These are phyloP conservation scores for Lophius americanus DNA, from an alignment of 2,797 vertebrate species.

Conservation along the genomic window DNA sequence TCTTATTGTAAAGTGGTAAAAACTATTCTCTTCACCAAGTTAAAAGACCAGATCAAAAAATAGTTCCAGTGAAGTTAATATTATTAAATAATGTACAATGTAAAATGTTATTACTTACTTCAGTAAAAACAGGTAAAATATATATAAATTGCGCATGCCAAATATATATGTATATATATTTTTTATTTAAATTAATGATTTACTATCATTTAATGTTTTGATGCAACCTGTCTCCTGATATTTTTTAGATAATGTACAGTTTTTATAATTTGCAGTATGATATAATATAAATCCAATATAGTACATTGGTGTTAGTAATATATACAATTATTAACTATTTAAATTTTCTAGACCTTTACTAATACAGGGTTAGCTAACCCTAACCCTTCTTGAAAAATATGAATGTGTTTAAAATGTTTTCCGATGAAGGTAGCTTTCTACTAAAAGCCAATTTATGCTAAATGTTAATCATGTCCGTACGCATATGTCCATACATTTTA, in stretches of 20 bases:
- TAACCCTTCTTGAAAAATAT: not conserved
- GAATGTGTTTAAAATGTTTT: constrained; percentile 5
- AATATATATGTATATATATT: too few species aligned
- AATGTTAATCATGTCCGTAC: too few species aligned
- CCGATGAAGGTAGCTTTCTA: constrained; percentile 8
- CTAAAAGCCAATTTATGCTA: not conserved
- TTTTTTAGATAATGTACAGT: too few species aligned
- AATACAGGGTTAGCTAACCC: not conserved
- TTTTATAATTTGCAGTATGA: too few species aligned
- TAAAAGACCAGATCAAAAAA: not conserved
- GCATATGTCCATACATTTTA: too few species aligned
- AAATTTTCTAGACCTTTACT: not conserved
- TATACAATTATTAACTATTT: not conserved
- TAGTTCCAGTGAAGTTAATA: not conserved
- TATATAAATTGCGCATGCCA: too few species aligned
- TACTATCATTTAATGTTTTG: too few species aligned
- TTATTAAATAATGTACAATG: not conserved
- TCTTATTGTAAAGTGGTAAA: not conserved
- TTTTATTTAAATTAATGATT: too few species aligned
- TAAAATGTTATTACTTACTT: too few species aligned
- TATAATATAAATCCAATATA: too few species aligned
- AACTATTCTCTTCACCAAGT: not conserved
- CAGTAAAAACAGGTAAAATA: too few species aligned
- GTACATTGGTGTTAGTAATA: not conserved
- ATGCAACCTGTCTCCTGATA: too few species aligned